Base-by-base conservation (phyloP, 2,113 vertebrate species). In the Scortum barcoo region DNA sequence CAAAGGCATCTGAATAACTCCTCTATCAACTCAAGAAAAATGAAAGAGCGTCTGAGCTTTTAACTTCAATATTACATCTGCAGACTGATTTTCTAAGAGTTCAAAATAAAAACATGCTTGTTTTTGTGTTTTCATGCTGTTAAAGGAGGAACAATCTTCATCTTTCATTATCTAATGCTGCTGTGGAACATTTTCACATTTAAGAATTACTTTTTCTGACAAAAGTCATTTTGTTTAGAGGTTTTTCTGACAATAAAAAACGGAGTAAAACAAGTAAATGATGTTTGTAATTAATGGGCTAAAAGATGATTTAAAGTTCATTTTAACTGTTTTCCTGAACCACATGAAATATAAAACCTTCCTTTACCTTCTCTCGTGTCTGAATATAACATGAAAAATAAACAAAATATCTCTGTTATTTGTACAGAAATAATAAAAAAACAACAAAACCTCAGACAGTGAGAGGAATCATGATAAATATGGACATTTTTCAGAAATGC, bases 401-500 rank as follows among this genome's bases (percentile, higher is more conserved):
- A 24, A 16, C 5, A 26, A 17, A 77, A n/a, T 20, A 28, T n/a
- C 28, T 11, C 2, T 9, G 48, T 54, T 24, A 28, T 13, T 56
- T 24, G n/a, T 19, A 30, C 56, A 30, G n/a, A 58, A 33, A 1
- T 60, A 1, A 33, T 20, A 6, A 22, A 17, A 17, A 36, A 22
- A 60, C 12, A 58, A 46, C 16, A 4, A 17, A 74, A 62, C 22
- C 3, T 19, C 26, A 7, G 56, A 62, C 22, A n/a, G 26, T 28
- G 30, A 72, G n/a, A 76, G 24, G 65, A 26, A 53, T 36, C 8
- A 8, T 40, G 26, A 74, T 51, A 54, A 78, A 53, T 24, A n/a
- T 16, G 30, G 50, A 38, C 42, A 38, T 16, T 44, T 46, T n/a
- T 7, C 0, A 20, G 7, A 22, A 5, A 40, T 42, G 36, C 42